Evolutionary conservation across 1,140 invertebrate genomes (phyloP).

Genomic region (Ectropis grisescens): DNA sequence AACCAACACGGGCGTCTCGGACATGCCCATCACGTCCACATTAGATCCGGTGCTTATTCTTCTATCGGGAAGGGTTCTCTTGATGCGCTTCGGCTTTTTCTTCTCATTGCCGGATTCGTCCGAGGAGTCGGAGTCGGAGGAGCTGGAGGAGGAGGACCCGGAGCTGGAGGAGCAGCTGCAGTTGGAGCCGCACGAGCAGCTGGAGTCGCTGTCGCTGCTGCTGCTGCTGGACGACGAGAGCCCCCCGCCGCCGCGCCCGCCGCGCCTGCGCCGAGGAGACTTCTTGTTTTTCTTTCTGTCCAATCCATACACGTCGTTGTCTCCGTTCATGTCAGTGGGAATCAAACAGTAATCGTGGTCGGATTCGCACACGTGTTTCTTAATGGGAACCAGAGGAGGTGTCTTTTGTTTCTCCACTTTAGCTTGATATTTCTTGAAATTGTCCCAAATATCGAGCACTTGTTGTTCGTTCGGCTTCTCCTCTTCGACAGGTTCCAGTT

Average conservation of each 20-base stretch:
- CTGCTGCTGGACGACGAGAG: constrained; percentile 77
- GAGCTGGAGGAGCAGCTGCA: constrained; percentile 83
- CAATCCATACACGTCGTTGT: constrained; percentile 35
- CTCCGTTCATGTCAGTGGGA: constrained; percentile 54
- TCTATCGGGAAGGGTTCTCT: constrained; percentile 45
- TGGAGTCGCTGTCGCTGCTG: constrained; percentile 81
- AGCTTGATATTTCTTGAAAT: constrained; percentile 80
- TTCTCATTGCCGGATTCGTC: constrained; percentile 49
- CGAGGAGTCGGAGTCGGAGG: constrained; percentile 70
- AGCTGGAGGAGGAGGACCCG: constrained; percentile 80
- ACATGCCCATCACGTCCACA: constrained; percentile 67
- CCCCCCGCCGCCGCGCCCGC: constrained; percentile 47
- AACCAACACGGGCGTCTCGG: constrained; percentile 55
- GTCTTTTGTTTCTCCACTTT: constrained; percentile 62
- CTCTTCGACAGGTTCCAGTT: constrained; percentile 31
- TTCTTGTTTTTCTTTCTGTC: constrained; percentile 63
- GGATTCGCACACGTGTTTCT: constrained; percentile 71
- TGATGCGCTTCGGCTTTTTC: constrained; percentile 43
- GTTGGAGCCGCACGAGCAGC: constrained; percentile 83
- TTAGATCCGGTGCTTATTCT: constrained; percentile 62
- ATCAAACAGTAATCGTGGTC: constrained; percentile 78
- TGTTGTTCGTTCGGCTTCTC: constrained; percentile 55
- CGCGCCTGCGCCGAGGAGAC: constrained; percentile 48
- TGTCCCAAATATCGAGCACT: constrained; percentile 83
- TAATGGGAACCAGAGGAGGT: constrained; percentile 54